Evolutionary conservation across 1,140 invertebrate genomes (phyloP), one percentile per base, ranked within the genome.

Genomic region (Gonioctena quinquepunctata): DNA sequence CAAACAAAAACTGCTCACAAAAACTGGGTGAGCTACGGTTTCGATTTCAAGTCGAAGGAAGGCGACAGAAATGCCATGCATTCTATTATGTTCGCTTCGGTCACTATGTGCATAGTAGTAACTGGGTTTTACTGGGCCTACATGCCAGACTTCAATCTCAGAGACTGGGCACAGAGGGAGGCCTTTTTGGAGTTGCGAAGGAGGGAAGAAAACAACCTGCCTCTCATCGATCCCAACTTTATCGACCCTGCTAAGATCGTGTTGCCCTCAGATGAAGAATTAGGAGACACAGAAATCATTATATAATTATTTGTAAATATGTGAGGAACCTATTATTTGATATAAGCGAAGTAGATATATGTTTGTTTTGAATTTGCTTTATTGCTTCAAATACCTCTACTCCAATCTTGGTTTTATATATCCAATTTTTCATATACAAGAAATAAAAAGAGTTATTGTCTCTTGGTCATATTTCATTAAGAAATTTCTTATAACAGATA

Each of bases 201-300:
- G 68, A 88, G 96, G 78, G 96, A 99, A 86, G 87, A 90, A 70
- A 84, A 89, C 56, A 96, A 96, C 1, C 82, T 96, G 7, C 94
- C 93, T 22, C 83, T 90, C 0, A 89, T 99, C 49, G 93, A 95
- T 84, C 89, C 88, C 22, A 92, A 99, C 83, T 89, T 93, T 66
- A 86, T 98, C 60, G 89, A 93, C 75, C 90, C 91, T 0, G 85
- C 87, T 13, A 89, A 86, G 77, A 86, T 98, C 50, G 81, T 81
- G 57, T 84, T 99, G 69, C 97, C 97, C 26, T 88, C 90, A 7
- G 97, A 99, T 77, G 94, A 96, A 81, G 96, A 99, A 83, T 84
- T 99, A 26, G 92, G 89, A 63, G 89, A 95, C 77, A 89, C 87
- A 28, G 95, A 98, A 84, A 95, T 99, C 78, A 94, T 98, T 74